Evolutionary conservation across 2,797 vertebrate genomes (phyloP).

Genomic region (Pseudochaenichthys georgianus): DNA sequence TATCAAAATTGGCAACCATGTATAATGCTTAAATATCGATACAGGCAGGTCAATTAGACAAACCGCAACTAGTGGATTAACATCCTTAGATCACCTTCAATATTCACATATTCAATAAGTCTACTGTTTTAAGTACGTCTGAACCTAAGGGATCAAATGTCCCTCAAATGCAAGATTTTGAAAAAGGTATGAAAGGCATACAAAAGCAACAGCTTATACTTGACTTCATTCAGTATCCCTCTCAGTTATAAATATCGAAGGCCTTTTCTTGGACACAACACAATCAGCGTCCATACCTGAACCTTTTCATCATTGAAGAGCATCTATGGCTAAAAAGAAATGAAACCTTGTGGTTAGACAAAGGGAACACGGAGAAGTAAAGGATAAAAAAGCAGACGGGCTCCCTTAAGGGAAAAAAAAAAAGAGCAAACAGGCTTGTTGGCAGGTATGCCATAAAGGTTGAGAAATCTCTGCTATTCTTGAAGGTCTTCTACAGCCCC

Average conservation of each 20-base stretch:
- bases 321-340: neutral
- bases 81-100: neutral
- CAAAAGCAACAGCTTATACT: neutral
- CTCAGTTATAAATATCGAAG: neutral
- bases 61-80: neutral
- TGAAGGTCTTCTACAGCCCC: slow-evolving; percentile 57
- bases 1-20: neutral
- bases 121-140: neutral
- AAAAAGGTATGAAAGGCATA: neutral
- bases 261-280: slow-evolving; percentile 13
- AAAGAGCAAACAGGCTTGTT: slow-evolving; percentile 41
- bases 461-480: slow-evolving; percentile 61
- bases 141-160: neutral
- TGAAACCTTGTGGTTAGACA: slow-evolving; percentile 20
- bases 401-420: slow-evolving; percentile 17
- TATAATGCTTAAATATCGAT: neutral
- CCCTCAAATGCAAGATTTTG: neutral
- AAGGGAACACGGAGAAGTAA: slow-evolving; percentile 2
- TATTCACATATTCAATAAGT: neutral
- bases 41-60: neutral
- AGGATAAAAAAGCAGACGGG: slow-evolving; percentile 21
- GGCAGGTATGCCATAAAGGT: slow-evolving; percentile 62
- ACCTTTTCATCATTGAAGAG: slow-evolving; percentile 2
- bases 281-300: neutral
- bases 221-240: neutral